Conservation (phyloP, 2,888 invertebrate species). For the Scrobipalpa atriplicella region DNA sequence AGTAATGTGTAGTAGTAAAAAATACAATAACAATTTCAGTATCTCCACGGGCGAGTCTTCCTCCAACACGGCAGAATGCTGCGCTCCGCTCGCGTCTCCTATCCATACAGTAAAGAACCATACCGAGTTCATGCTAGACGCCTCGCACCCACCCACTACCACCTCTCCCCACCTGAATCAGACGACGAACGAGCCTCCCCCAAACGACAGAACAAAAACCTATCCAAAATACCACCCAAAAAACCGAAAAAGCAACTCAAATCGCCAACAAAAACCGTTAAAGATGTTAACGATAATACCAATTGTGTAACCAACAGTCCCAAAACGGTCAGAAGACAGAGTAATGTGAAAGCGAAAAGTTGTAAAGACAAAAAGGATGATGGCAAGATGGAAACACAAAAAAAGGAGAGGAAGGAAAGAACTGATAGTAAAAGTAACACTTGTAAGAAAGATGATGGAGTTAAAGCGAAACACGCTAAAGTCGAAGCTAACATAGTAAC, state of each 20-base stretch:
- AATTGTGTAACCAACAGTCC: constrained; percentile 58
- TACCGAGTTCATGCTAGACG: constrained; percentile 70
- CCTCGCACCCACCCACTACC: constrained; percentile 60
- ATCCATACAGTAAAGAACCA: constrained; percentile 74
- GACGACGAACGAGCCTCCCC: constrained; percentile 67
- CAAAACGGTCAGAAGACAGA: constrained; percentile 46
- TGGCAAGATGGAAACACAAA: constrained; percentile 39
- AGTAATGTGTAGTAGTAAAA: background rate
- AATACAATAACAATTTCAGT: constrained; percentile 74
- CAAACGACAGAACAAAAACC: constrained; percentile 55
- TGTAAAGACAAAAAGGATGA: constrained; percentile 50
- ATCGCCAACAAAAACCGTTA: constrained; percentile 69
- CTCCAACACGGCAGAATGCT: constrained; percentile 87
- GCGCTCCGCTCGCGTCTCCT: constrained; percentile 85
- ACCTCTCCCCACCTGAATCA: constrained; percentile 61
- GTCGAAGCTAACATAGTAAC: background rate
- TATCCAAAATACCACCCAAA: constrained; percentile 60
- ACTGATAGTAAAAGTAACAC: constrained; percentile 42
- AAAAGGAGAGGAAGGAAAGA: constrained; percentile 53
- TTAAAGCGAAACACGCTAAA: constrained; percentile 55
- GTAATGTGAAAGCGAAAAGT: constrained; percentile 42
- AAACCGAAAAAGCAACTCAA: constrained; percentile 67
- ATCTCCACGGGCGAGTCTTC: constrained; percentile 89
- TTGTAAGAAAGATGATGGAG: constrained; percentile 48
- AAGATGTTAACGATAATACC: constrained; percentile 73